These are phyloP conservation scores for Battus philenor DNA, from an alignment of 1,140 invertebrate genomes.

Conservation along the genomic window DNA sequence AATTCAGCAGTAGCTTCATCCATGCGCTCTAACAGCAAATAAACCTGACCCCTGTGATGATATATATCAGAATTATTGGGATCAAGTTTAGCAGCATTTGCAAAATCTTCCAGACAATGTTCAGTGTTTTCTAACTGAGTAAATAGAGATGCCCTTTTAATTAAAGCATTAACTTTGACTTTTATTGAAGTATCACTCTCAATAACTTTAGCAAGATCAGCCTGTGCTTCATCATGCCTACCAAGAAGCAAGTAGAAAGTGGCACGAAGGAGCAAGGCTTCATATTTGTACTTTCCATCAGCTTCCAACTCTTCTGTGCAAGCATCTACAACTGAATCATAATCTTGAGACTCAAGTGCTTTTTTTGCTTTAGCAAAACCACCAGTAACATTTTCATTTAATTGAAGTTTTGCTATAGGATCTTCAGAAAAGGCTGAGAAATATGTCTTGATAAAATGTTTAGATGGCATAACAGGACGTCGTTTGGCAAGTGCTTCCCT, in stretches of 20 bases:
- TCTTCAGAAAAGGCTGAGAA: constrained; percentile 91
- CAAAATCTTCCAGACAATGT: constrained; percentile 86
- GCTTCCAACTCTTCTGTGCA: constrained; percentile 88
- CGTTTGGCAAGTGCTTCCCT: constrained; percentile 82
- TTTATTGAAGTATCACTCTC: constrained; percentile 77
- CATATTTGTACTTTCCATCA: constrained; percentile 72
- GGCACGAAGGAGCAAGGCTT: constrained; percentile 86
- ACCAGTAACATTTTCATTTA: constrained; percentile 57
- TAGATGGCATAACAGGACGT: constrained; percentile 86
- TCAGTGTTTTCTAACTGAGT: constrained; percentile 87
- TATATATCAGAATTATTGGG: constrained; percentile 90
- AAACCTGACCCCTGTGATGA: constrained; percentile 84
- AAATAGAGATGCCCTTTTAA: constrained; percentile 90
- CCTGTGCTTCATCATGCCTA: constrained; percentile 81
- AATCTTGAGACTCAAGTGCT: constrained; percentile 82
- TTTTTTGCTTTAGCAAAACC: constrained; percentile 82
- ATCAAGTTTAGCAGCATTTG: constrained; percentile 83
- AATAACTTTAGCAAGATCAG: constrained; percentile 83
- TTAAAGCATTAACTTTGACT: constrained; percentile 90
- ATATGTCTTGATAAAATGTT: constrained; percentile 89
- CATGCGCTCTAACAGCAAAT: constrained; percentile 87
- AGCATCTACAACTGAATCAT: constrained; percentile 85
- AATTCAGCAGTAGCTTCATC: constrained; percentile 89
- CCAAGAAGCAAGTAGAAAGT: constrained; percentile 90
- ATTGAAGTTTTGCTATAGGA: constrained; percentile 77